Percentiles rank a stretch among this genome's conserved stretches.
phyloP scores from a whole-genome alignment of 2,797 vertebrate species.

The Menidia menidia region DNA sequence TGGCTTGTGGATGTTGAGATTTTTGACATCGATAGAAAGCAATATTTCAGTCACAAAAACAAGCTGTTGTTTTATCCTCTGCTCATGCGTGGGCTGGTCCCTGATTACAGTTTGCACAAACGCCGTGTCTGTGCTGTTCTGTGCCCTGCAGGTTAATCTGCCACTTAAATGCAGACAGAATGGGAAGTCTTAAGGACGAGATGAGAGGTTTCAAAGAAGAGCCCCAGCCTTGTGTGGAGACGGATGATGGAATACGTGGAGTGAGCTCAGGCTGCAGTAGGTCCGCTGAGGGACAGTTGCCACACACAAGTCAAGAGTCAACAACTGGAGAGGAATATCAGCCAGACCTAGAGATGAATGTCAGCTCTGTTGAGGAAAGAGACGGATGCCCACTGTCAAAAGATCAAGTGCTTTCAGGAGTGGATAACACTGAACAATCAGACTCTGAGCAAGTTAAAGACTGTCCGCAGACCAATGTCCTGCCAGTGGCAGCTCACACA shows the following conservation, averaged over 20 bases:
- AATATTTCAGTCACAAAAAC: slow-evolving; percentile 28
- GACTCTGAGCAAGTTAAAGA: slow-evolving; percentile 24
- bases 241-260: slow-evolving; percentile 61
- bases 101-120: slow-evolving; percentile 29
- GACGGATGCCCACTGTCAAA: slow-evolving; percentile 24
- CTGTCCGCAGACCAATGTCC: slow-evolving; percentile 6
- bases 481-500: slow-evolving; percentile 28
- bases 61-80: slow-evolving; percentile 18
- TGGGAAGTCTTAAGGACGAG: slow-evolving; percentile 78
- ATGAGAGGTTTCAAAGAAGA: slow-evolving; percentile 65
- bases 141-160: slow-evolving; percentile 63
- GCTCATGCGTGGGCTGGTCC: slow-evolving; percentile 13
- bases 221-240: slow-evolving; percentile 56
- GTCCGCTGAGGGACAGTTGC: slow-evolving; percentile 38
- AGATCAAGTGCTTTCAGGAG: slow-evolving; percentile 37
- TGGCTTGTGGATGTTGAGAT: slow-evolving; percentile 22
- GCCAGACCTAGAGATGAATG: slow-evolving; percentile 21
- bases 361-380: slow-evolving; percentile 17
- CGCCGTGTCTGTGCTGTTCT: slow-evolving; percentile 49
- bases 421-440: slow-evolving; percentile 8
- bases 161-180: slow-evolving; percentile 56
- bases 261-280: slow-evolving; percentile 44
- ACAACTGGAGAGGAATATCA: slow-evolving; percentile 47
- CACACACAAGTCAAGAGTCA: slow-evolving; percentile 51
- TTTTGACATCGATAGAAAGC: slow-evolving; percentile 10